These are phyloP conservation scores for Carpatolechia fugitivella DNA, from an alignment of 2,888 invertebrate species.

Conservation along the genomic window DNA sequence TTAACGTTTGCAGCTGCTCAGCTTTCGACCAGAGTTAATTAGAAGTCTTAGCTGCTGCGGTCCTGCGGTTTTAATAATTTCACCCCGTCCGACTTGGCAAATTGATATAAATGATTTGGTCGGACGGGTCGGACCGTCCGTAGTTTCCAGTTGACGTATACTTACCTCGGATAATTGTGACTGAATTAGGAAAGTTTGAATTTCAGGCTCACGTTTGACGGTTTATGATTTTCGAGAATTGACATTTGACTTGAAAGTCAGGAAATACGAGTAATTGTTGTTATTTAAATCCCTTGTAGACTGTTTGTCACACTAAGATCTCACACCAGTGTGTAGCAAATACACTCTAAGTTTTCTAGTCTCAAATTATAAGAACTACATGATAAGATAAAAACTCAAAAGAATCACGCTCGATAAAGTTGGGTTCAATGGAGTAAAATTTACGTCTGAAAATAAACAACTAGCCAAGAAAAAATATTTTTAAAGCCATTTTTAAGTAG, in stretches of 20 bases:
- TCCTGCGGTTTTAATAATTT: conserved; percentile 68
- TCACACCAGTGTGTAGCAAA: no score
- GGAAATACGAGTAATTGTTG: no score
- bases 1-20: conserved; percentile 38
- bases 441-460: no score
- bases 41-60: conserved; percentile 49
- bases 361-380: no score
- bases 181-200: conserved; percentile 6
- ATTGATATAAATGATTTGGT: conserved; percentile 58
- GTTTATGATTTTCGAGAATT: conserved; percentile 16
- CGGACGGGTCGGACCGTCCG: background rate
- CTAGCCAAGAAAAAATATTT: no score
- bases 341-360: no score
- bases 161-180: background rate
- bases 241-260: background rate
- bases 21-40: conserved; percentile 57
- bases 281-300: no score
- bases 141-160: conserved; percentile 10
- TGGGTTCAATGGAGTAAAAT: no score
- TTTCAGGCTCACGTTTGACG: background rate
- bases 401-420: no score
- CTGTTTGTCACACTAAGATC: no score
- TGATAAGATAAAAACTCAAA: no score
- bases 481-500: no score
- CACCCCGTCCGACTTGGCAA: conserved; percentile 43